These are phyloP conservation scores for Vireo altiloquus DNA, from an alignment of 2,113 vertebrate genomes.

Conservation along the genomic window DNA sequence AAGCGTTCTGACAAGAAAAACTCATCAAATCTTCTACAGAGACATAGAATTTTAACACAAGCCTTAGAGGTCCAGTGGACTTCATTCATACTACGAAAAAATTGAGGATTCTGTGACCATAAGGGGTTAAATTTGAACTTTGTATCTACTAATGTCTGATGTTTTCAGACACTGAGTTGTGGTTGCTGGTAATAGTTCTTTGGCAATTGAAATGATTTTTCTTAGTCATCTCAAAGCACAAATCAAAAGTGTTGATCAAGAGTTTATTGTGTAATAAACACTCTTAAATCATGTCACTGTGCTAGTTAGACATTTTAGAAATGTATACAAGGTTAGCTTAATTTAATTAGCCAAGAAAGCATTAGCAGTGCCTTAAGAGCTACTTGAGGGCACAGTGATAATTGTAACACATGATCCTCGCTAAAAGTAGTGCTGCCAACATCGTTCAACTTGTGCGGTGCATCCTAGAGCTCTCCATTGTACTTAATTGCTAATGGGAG, in stretches of 20 bases:
- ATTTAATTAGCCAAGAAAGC: slow-evolving; percentile 54
- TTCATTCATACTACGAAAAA: not conserved
- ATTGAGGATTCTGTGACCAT: not conserved
- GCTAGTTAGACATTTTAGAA: slow-evolving; percentile 16
- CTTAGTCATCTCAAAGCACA: not conserved
- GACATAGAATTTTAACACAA: not conserved
- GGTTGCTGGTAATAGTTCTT: not conserved
- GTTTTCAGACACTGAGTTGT: not conserved
- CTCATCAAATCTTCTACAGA: not conserved
- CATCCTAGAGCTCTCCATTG: slow-evolving; percentile 57
- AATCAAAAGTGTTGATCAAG: not conserved
- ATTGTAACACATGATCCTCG: not conserved
- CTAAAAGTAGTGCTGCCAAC: slow-evolving; percentile 21
- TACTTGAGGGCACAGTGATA: slow-evolving; percentile 37
- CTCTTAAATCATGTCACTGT: not conserved
- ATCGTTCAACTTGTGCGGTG: not conserved
- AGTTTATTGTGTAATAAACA: not conserved
- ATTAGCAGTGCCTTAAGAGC: slow-evolving; percentile 35
- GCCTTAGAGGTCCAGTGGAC: not conserved
- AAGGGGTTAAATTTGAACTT: not conserved
- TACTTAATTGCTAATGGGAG: slow-evolving; percentile 39
- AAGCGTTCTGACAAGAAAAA: not conserved
- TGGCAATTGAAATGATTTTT: not conserved
- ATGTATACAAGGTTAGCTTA: slow-evolving; percentile 37
- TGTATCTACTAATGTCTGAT: not conserved